Base-by-base conservation (phyloP, 1,140 invertebrate species). In the Eufriesea mexicana region DNA sequence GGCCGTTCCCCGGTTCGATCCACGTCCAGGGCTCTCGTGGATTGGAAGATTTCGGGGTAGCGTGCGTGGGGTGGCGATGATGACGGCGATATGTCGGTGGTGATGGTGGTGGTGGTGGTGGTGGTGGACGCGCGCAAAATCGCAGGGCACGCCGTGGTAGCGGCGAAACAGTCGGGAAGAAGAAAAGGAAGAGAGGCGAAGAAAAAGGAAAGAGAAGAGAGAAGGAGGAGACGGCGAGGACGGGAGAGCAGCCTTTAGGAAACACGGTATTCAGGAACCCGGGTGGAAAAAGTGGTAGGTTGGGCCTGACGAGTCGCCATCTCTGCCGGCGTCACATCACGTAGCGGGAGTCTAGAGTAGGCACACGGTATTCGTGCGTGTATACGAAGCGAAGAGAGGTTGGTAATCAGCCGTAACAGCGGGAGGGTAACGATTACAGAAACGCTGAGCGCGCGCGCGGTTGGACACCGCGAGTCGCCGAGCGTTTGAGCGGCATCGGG, bases 281-380 rank as follows among this genome's bases (percentile, higher is more conserved):
- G 61, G 70, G 2, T 75, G 91, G 90, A 93, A 93, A 93, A 92
- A 93, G 91, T 91, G 90, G 91, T 90, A 90, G 89, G 87, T 68
- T 86, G 88, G 86, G 86, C 86, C 86, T 86, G 88, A 54, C 76
- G 35, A 83, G 84, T 87, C 88, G 89, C 89, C 87, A 87, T 87
- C 78, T 84, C 87, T 72, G 71, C 51, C 85, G 55, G 79, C 84
- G 86, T 89, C 86, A 72, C 87, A 66, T 89, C 87, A 89, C 87
- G 86, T 85, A 86, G 61, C 72, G 75, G 79, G 83, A n/a, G n/a
- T n/a, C n/a, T n/a, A n/a, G n/a, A n/a, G n/a, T n/a, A n/a, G n/a
- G n/a, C n/a, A n/a, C n/a, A n/a, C n/a, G n/a, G n/a, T n/a, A n/a
- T n/a, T n/a, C n/a, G n/a, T n/a, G n/a, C n/a, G n/a, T n/a, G n/a